Evolutionary conservation across 2,888 invertebrate species (phyloP), one percentile per base, ranked within the genome.

Genomic region (Leptopilina drosophilae): DNA sequence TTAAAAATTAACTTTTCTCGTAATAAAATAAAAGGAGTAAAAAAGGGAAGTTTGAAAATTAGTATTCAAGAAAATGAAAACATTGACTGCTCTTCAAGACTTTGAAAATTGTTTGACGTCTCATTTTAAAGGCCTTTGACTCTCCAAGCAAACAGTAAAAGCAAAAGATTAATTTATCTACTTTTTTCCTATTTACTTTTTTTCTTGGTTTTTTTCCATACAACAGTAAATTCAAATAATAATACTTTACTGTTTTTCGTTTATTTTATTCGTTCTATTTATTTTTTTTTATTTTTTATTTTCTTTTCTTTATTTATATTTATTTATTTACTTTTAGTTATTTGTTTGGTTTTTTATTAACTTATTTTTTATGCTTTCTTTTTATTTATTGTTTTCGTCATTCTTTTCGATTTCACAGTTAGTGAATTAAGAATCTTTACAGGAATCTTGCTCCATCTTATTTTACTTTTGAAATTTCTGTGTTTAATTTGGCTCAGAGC

Each of bases 401-500:
- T 49, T 67, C 56, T 7, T 33, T 73, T 33, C n/a, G n/a, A 26
- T 33, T 56, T 40, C n/a, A 73, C 53, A 33, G 53, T 49, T 9
- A 33, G 33, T 8, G n/a, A 33, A 8, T 53, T 8, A 73, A 8
- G 33, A 26, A 26, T 33, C n/a, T 73, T 7, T 9, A 6, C 42
- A 26, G 14, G 33, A 73, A 73, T 73, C 53, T 73, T 33, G 9
- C n/a, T 33, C 42, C 42, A 42, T 14, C 12, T 49, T 14, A 49
- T 2, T 14, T 46, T 56, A 14, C 69, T 33, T 49, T 14, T 6
- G 49, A 73, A 73, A 73, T 56, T 73, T 73, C 53, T 73, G 53
- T 73, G 56, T 73, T 73, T 73, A 73, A 73, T 56, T 73, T 73
- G 53, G 53, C 69, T 73, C 69, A 53, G 53, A n/a, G 33, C 53